Evolutionary conservation across 2,797 vertebrate genomes (phyloP).

Genomic region (Crenuchus spilurus): DNA sequence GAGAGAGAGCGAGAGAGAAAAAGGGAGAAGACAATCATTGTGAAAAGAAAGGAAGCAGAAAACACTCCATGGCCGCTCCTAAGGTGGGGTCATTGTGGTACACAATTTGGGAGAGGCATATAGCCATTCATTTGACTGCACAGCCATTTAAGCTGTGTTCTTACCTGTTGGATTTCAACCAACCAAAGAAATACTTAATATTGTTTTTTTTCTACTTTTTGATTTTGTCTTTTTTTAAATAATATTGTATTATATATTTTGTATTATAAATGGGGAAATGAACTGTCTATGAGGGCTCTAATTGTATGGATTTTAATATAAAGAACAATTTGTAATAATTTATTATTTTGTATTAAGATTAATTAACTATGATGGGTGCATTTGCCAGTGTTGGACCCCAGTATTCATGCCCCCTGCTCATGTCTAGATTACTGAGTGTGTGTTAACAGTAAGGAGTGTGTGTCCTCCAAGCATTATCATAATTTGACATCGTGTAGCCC

Average conservation of each 20-base stretch:
- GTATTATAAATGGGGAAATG: slow-evolving; percentile 76
- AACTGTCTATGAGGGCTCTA: slow-evolving; percentile 78
- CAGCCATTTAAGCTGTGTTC: slow-evolving; percentile 79
- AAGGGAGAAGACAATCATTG: slow-evolving; percentile 55
- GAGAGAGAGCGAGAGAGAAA: slow-evolving; percentile 35
- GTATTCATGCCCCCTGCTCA: slow-evolving; percentile 83
- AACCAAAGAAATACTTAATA: slow-evolving; percentile 83
- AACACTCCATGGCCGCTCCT: slow-evolving; percentile 74
- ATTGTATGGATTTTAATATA: slow-evolving; percentile 87
- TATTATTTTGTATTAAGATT: slow-evolving; percentile 74
- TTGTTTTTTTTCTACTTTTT: slow-evolving; percentile 81
- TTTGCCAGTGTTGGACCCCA: slow-evolving; percentile 87
- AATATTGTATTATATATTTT: slow-evolving; percentile 69
- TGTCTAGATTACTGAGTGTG: slow-evolving; percentile 55
- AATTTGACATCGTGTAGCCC: slow-evolving; percentile 63
- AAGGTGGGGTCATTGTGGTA: slow-evolving; percentile 91
- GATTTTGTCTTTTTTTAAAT: slow-evolving; percentile 66
- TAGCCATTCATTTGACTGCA: slow-evolving; percentile 81
- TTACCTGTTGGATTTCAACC: slow-evolving; percentile 87
- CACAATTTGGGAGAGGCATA: slow-evolving; percentile 94
- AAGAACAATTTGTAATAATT: slow-evolving; percentile 86
- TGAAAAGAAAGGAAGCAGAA: slow-evolving; percentile 56
- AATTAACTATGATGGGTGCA: slow-evolving; percentile 73
- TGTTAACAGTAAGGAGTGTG: slow-evolving; percentile 59
- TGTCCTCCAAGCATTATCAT: slow-evolving; percentile 90